A percentile compares a stretch with the other conserved stretches of the same genome.
These are phyloP conservation scores for Actinia equina DNA, from an alignment of 64 coral and sea anemone genomes.

Conservation along the genomic window DNA sequence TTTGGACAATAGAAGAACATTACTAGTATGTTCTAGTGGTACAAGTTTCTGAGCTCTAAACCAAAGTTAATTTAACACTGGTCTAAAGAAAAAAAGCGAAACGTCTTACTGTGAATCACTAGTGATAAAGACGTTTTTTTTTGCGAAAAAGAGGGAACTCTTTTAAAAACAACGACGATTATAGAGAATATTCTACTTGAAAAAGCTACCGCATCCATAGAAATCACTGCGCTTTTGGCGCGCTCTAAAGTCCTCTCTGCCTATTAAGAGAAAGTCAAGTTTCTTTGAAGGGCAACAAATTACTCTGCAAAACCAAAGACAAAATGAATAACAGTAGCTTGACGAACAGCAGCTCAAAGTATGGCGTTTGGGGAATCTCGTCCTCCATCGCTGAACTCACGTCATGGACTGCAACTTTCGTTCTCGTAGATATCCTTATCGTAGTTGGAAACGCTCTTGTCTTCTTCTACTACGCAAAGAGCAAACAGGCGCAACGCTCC, in stretches of 20 bases:
- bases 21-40: too few species aligned
- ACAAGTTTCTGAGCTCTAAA: too few species aligned
- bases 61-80: too few species aligned
- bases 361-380: not conserved
- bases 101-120: too few species aligned
- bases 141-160: too few species aligned
- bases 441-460: constrained; percentile 50
- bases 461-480: constrained; percentile 30
- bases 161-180: too few species aligned
- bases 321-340: constrained; percentile 9
- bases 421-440: constrained; percentile 40
- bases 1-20: too few species aligned
- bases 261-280: not conserved
- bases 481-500: constrained; percentile 32
- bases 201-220: too few species aligned
- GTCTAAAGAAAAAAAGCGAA: too few species aligned
- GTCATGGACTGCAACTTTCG: constrained; percentile 51
- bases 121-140: too few species aligned
- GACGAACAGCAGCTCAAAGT: not conserved
- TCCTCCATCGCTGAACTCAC: not conserved
- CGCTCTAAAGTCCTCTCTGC: not conserved
- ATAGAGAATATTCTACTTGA: too few species aligned
- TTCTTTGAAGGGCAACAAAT: not conserved
- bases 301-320: not conserved
- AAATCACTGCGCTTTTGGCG: not conserved